Base-by-base conservation (phyloP, 2,888 invertebrate species). In the Ophion costatus region DNA sequence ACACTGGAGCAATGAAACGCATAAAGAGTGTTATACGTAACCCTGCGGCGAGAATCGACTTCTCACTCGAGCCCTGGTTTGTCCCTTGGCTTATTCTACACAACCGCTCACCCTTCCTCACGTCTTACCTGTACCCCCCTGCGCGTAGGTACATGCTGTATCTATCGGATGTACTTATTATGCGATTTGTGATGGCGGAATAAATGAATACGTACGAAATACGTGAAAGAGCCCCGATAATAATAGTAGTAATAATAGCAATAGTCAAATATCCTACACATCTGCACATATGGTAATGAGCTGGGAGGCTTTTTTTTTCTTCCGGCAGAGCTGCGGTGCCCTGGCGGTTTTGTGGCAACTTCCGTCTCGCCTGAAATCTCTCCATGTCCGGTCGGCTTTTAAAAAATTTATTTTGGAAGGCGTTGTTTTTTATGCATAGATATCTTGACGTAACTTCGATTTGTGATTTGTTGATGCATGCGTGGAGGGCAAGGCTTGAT, bases 11-110 rank as follows among this genome's bases (percentile, higher is more conserved):
- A 82, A 73, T 64, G 79, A 24, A 9, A 56, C 14, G 56, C 76
- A 82, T 71, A 82, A 80, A 80, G 79, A 73, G 33, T 79, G 66
- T 56, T 51, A 51, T 70, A 33, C 73, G 63, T 76, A 82, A 79
- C 82, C 79, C 82, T 76, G 79, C 20, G 85, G 79, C 82, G 71
- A 73, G 73, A 85, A 80, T 82, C 85, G 79, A 85, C 85, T 85
- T 82, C 75, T 85, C 79, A 70, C 67, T 45, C 38, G 45, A 75
- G 57, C 20, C 70, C 74, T 75, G 57, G 14, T 42, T 64, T 29
- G 63, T 69, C 45, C 42, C 17, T 59, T 6, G 45, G 45, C 59
- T 71, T 71, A 67, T 42, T 61, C 20, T 33, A 20, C 51, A 51
- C 20, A 63, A 51, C 70, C 63, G 38, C 66, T 17, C 59, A 67